Conservation (phyloP, 2,113 vertebrate species). For the Vombatus ursinus region DNA sequence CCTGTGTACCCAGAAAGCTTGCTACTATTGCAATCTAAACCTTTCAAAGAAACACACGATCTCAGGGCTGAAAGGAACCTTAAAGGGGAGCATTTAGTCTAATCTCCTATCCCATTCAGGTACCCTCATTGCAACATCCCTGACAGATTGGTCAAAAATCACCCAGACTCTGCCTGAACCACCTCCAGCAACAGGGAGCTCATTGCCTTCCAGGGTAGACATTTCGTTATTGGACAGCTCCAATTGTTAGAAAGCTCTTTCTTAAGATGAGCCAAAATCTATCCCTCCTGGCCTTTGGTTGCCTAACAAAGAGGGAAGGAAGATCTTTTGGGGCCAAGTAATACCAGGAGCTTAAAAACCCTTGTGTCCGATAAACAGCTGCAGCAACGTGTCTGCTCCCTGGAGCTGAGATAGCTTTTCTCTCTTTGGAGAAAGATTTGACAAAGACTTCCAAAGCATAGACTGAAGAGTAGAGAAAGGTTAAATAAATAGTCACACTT, state of each 20-base stretch:
- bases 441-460: background rate
- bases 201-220: background rate
- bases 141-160: background rate
- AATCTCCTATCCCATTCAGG: background rate
- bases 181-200: background rate
- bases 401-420: background rate
- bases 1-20: background rate
- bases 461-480: background rate
- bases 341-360: background rate
- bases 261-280: background rate
- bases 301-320: background rate
- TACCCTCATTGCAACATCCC: background rate
- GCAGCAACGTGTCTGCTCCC: background rate
- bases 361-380: background rate
- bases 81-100: background rate
- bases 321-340: background rate
- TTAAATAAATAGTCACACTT: background rate
- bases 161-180: background rate
- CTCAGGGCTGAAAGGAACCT: background rate
- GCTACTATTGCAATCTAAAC: background rate
- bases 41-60: background rate
- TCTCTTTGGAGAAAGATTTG: constrained; percentile 10
- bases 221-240: background rate
- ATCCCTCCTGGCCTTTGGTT: background rate
- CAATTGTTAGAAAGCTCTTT: background rate